Evolutionary conservation across 2,888 invertebrate species (phyloP).

Genomic region (Oscheius onirici): DNA sequence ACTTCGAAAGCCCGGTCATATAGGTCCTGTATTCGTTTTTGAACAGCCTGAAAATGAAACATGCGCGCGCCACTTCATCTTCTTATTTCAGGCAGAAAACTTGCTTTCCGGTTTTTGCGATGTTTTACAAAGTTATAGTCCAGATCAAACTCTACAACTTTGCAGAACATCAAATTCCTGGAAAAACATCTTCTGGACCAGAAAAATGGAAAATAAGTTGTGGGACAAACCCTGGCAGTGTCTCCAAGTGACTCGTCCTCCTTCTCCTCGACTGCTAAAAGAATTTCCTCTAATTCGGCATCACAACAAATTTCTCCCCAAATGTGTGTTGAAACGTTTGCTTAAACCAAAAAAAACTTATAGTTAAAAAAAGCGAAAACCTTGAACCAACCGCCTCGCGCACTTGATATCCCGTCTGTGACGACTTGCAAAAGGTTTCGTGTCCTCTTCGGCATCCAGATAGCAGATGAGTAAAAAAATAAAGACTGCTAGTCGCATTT

Average conservation of each 20-base stretch:
- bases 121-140: no score
- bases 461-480: not conserved
- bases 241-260: no score
- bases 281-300: not conserved
- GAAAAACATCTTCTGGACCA: no score
- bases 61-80: no score
- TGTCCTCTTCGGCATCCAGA: not conserved
- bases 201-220: not conserved
- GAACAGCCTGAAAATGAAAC: not conserved
- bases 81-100: no score
- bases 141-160: no score
- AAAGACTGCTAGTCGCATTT: not conserved
- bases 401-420: not conserved
- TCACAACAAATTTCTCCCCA: not conserved
- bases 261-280: no score
- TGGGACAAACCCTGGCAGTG: no score
- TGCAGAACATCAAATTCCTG: no score
- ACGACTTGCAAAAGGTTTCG: not conserved
- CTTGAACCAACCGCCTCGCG: not conserved
- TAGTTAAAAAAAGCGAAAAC: not conserved
- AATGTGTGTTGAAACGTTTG: not conserved
- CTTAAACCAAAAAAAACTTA: no score
- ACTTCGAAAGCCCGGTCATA: not conserved
- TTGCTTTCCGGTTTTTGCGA: no score
- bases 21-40: not conserved